Conservation (phyloP, 1,140 invertebrate species). For the Pogonomyrmex barbatus region DNA sequence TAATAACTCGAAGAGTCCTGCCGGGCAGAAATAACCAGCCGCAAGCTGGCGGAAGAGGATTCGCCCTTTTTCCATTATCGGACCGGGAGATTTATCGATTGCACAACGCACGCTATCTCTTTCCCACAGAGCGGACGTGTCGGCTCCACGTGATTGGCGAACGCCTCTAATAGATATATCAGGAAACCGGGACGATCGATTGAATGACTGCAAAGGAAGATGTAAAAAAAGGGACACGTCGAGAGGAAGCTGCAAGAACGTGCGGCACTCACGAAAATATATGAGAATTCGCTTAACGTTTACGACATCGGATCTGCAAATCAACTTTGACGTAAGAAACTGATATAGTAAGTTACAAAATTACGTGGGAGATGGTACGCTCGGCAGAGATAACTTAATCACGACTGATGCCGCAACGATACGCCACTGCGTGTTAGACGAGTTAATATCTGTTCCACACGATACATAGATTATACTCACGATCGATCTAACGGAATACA, state of each 20-base stretch:
- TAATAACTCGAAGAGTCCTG: slow-evolving; percentile 65
- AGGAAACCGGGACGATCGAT: slow-evolving; percentile 16
- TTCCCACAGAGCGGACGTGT: background rate
- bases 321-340: slow-evolving; percentile 10
- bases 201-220: background rate
- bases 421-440: slow-evolving; percentile 32
- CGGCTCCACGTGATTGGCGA: background rate
- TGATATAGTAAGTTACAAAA: slow-evolving; percentile 34
- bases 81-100: slow-evolving; percentile 62
- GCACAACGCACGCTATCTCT: background rate
- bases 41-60: slow-evolving; percentile 52
- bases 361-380: background rate
- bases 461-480: slow-evolving; percentile 39
- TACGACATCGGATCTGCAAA: background rate
- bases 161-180: background rate
- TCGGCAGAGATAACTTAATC: slow-evolving; percentile 46
- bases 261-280: background rate
- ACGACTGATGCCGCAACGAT: slow-evolving; percentile 30
- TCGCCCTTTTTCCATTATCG: slow-evolving; percentile 58
- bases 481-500: slow-evolving; percentile 56
- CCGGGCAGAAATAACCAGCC: slow-evolving; percentile 67
- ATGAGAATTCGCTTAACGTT: background rate
- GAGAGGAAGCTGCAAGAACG: background rate
- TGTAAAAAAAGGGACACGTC: background rate
- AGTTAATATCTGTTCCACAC: slow-evolving; percentile 45